Base-by-base conservation (phyloP, 2,888 invertebrate species). In the Hoplodrina blanda region DNA sequence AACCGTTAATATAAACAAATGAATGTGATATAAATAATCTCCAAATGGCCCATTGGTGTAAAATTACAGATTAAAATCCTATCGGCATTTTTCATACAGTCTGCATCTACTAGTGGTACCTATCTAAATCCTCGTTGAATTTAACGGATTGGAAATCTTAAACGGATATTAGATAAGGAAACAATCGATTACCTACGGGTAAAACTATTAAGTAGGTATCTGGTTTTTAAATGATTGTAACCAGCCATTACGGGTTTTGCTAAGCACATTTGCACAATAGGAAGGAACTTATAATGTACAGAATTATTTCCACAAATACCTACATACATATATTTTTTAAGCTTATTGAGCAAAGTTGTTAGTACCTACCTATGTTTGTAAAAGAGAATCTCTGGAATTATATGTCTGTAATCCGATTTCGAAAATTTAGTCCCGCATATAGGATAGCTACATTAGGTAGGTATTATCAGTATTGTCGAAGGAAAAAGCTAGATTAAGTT, bases 131-230 rank as follows among this genome's bases (percentile, higher is more conserved):
- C 61, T 68, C 3, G 41, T 46, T 53, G 19, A 37, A 30, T 52
- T 33, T 61, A 53, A 33, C 6, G 69, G 62, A 74, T 74, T 76
- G 54, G 73, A 74, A 76, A 74, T 69, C 76, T 37, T 59, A 41
- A 54, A 69, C 73, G 73, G 73, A 69, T 69, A 41, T 56, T 37
- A 25, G 15, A 44, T 52, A 54, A 20, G 73, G 73, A 74, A 62
- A 75, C n/a, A 59, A 54, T 62, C 44, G 54, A 69, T 69, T 25
- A n/a, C n/a, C n/a, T n/a, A 44, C 53, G 52, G 41, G 17, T 44
- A 49, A 44, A 53, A 30, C 46, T 13, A 33, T 5, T 53, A 59
- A 15, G 25, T 53, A 59, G 11, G 25, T 7, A 59, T 25, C 44
- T 7, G 25, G 57, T 59, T 69, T 46, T 54, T 37, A 17, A 53